Percentiles rank a stretch among this genome's conserved stretches.
phyloP scores from a whole-genome alignment of 30 jellyfish, hydroid and myxozoan species.

The Nemopilema nomurai region DNA sequence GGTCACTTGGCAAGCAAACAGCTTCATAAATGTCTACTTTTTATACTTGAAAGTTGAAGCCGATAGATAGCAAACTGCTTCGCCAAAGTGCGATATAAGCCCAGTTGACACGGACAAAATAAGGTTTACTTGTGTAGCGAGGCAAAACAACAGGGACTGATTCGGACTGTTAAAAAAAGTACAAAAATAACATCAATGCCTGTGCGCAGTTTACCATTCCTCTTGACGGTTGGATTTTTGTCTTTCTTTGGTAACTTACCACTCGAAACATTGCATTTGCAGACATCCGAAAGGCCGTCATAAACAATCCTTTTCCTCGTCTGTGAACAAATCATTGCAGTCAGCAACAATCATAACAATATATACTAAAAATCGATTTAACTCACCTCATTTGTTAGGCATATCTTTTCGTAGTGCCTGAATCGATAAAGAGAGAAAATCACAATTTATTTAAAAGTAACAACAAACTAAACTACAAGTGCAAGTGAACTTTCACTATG shows the following conservation, averaged over 20 bases:
- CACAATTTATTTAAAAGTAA: not conserved
- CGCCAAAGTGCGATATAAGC: too few relatives aligned
- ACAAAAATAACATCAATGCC: not conserved
- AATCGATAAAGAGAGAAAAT: not conserved
- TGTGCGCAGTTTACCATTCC: not conserved
- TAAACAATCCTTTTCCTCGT: not conserved
- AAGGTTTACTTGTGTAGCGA: not conserved
- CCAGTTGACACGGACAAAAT: not conserved
- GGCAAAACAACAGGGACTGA: not conserved
- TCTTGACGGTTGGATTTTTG: not conserved
- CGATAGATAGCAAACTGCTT: too few relatives aligned
- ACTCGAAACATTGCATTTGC: not conserved
- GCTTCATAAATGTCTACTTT: too few relatives aligned
- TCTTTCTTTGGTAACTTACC: not conserved
- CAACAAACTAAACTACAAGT: too few relatives aligned
- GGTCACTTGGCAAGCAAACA: too few relatives aligned
- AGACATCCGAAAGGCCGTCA: not conserved
- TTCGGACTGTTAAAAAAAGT: not conserved
- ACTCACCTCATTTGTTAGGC: constrained; percentile 66
- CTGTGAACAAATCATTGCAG: not conserved
- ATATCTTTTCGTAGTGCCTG: constrained; percentile 72
- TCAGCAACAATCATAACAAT: not conserved
- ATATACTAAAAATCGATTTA: not conserved
- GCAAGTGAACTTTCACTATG: too few relatives aligned
- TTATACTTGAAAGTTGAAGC: too few relatives aligned